Base-by-base conservation (phyloP, 2,888 invertebrate genomes). In the Acrobasis repandana region DNA sequence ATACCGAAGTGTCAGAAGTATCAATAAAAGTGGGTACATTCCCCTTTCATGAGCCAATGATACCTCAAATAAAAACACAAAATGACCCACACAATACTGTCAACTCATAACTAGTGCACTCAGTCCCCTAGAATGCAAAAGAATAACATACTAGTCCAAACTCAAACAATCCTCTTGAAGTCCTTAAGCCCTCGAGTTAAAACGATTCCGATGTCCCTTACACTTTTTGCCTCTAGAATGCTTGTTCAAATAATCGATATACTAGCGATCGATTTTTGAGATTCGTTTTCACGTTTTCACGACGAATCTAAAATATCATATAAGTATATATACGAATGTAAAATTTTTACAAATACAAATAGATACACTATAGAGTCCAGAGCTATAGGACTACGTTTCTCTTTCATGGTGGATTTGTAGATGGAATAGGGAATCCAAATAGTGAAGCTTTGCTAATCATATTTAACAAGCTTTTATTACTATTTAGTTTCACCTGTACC, bases 131-230 rank as follows among this genome's bases (percentile, higher is more conserved):
- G 73, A 76, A 80, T 74, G 74, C 76, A 66, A 74, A 77, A 76
- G 73, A 75, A 80, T 70, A 81, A 84, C 85, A 84, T 80, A 79
- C 74, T 57, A 67, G 67, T 61, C 72, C 76, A 82, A 84, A 84
- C 81, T 82, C 51, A 70, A 59, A 59, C 50, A 51, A 69, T 65
- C 70, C 67, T 73, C 47, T 16, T n/a, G 74, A 28, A 28, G 28
- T 28, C 28, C 28, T 28, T 28, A 28, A 68, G 67, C 83, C 74
- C 86, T 86, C 71, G 73, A 77, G 75, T 83, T 90, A 90, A 90
- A 90, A 90, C 86, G 82, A 83, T 88, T 90, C 81, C 80, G 75
- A 82, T 89, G 90, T 90, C 76, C 72, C 61, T 46, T 28, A 60
- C 66, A 65, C 74, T 76, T 74, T 77, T 77, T 76, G 72, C 74